A percentile compares a stretch with the other conserved stretches of the same genome.
Evolutionary conservation across 64 coral and sea anemone genomes (phyloP).

Genomic region (Dendrophyllia cribrosa): DNA sequence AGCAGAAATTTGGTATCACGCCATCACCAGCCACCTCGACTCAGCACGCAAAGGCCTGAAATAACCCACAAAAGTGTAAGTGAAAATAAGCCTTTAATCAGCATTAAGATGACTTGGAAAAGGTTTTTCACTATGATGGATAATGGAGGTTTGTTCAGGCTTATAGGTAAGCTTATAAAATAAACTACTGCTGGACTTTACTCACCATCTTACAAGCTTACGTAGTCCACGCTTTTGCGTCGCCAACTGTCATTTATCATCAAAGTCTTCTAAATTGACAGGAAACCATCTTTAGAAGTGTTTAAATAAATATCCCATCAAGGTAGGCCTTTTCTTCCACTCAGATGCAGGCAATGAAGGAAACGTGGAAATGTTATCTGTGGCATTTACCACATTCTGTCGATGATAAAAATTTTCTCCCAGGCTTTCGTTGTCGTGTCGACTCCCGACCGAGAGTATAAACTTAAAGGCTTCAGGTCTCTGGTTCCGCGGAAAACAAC

Average conservation of each 20-base stretch:
- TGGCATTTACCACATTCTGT: not conserved
- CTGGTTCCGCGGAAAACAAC: not conserved
- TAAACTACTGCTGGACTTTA: not conserved
- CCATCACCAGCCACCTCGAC: not conserved
- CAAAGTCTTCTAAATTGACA: not conserved
- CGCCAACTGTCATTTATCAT: not conserved
- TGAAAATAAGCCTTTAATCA: too few species aligned
- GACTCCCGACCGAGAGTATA: not conserved
- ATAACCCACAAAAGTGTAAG: too few species aligned
- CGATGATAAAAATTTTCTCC: not conserved
- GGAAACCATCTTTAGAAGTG: not conserved
- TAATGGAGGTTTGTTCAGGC: too few species aligned
- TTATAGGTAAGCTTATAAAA: too few species aligned
- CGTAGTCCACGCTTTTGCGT: not conserved
- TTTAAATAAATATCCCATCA: not conserved
- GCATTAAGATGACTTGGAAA: too few species aligned
- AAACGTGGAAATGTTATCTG: not conserved
- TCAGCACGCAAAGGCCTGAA: too few species aligned
- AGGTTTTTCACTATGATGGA: too few species aligned
- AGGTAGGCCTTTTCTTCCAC: not conserved
- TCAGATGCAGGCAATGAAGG: not conserved
- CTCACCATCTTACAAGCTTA: slow-evolving; percentile 6
- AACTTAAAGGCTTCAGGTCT: not conserved
- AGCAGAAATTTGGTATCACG: not conserved
- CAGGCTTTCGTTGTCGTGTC: not conserved